These are phyloP conservation scores for Halichoerus grypus DNA, from an alignment of 2,113 vertebrate species.

Conservation along the genomic window DNA sequence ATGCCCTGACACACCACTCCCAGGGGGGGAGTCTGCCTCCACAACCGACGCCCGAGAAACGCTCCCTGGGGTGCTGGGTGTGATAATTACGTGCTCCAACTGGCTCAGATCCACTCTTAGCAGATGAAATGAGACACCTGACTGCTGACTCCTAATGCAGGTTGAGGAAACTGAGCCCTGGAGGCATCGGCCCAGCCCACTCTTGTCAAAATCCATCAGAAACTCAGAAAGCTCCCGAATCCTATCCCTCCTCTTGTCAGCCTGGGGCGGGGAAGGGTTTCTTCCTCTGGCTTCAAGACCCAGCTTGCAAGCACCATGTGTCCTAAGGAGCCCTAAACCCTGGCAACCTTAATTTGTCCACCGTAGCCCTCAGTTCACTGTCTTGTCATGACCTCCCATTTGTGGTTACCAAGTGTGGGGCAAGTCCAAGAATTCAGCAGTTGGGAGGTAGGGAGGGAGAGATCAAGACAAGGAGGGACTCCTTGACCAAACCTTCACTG, in stretches of 20 bases:
- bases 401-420: neutral
- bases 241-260: neutral
- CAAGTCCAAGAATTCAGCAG: neutral
- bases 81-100: neutral
- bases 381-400: neutral
- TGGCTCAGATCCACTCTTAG: constrained; percentile 1
- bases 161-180: neutral
- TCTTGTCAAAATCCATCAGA: neutral
- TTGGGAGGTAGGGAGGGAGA: neutral
- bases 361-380: neutral
- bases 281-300: neutral
- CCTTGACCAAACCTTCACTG: neutral
- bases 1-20: neutral
- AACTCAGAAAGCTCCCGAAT: neutral
- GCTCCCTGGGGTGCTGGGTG: neutral
- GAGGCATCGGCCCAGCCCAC: neutral
- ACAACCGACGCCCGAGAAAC: neutral
- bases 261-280: too few species aligned
- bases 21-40: neutral
- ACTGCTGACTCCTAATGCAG: neutral
- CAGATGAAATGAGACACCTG: constrained; percentile 32
- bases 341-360: neutral
- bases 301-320: neutral
- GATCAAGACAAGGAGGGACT: neutral
- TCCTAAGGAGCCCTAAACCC: neutral